These are phyloP conservation scores for Scrobipalpa costella DNA, from an alignment of 2,888 invertebrate genomes.

Conservation along the genomic window DNA sequence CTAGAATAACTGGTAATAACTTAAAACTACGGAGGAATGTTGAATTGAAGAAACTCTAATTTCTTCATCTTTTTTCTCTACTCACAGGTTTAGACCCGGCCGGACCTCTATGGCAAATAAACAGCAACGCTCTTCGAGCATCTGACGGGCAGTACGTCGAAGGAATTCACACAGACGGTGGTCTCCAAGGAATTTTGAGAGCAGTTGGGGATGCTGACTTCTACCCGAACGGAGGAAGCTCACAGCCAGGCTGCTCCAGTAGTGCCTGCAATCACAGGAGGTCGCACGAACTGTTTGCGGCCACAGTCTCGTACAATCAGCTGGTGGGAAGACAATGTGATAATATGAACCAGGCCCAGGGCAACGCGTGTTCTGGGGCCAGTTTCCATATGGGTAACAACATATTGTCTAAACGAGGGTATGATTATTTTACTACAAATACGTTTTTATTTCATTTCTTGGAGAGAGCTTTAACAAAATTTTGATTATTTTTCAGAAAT, in stretches of 20 bases:
- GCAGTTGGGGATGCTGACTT: constrained; percentile 52
- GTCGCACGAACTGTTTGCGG: constrained; percentile 34
- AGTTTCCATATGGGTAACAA: constrained; percentile 44
- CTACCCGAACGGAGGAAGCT: constrained; percentile 62
- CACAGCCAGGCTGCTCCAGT: constrained; percentile 55
- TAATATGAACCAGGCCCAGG: constrained; percentile 39
- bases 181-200: constrained; percentile 48
- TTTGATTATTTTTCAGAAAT: constrained; percentile 40
- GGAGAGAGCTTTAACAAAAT: background rate
- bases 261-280: constrained; percentile 29
- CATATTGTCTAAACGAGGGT: constrained; percentile 36
- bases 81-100: constrained; percentile 64
- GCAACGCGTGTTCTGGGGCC: constrained; percentile 37
- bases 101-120: constrained; percentile 53
- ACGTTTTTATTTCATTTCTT: no score
- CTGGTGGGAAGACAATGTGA: constrained; percentile 43
- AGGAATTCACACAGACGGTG: constrained; percentile 61
- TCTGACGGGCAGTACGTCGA: constrained; percentile 56
- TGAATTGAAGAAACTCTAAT: no score
- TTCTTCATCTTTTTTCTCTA: no score
- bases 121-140: constrained; percentile 44
- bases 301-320: constrained; percentile 38
- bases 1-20: constrained; percentile 51
- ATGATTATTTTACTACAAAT: background rate
- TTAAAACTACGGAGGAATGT: no score